Conservation (phyloP, 2,888 invertebrate species). For the Eupithecia dodoneata region DNA sequence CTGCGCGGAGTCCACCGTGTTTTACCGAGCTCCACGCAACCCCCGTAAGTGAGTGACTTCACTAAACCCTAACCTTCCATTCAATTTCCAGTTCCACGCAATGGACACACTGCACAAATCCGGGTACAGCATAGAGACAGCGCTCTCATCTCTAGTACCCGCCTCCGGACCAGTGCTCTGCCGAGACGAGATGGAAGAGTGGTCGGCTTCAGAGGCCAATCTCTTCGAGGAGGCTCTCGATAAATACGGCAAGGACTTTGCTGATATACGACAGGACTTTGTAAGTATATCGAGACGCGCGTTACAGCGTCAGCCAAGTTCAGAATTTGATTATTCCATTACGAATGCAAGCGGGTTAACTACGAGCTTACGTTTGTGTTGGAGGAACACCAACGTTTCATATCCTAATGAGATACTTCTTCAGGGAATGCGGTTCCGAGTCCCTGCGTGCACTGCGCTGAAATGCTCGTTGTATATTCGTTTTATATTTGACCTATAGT, state of each 20-base stretch:
- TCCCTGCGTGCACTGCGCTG: too few relatives aligned
- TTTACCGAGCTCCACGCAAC: background rate
- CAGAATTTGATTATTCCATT: background rate
- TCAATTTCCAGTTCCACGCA: conserved; percentile 92
- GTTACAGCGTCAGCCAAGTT: too few relatives aligned
- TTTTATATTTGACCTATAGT: too few relatives aligned
- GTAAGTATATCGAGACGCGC: conserved; percentile 83
- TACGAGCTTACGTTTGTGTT: too few relatives aligned
- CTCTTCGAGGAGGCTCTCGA: conserved; percentile 99
- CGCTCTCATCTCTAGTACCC: conserved; percentile 96
- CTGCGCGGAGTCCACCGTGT: background rate
- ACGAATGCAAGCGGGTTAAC: too few relatives aligned
- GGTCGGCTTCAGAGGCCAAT: conserved; percentile 99
- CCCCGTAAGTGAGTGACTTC: background rate
- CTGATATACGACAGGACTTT: conserved; percentile 98
- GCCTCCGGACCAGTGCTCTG: conserved; percentile 97
- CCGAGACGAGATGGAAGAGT: conserved; percentile 99
- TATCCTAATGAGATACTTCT: too few relatives aligned
- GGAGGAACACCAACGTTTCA: too few relatives aligned
- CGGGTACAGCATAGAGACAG: conserved; percentile 94
- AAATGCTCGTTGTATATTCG: too few relatives aligned
- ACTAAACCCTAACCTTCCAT: conserved; percentile 6
- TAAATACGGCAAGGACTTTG: conserved; percentile 99
- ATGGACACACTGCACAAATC: conserved; percentile 98
- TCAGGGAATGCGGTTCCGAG: too few relatives aligned